Evolutionary conservation across 2,888 invertebrate species (phyloP).

Genomic region (Omphaloscelis lunosa): DNA sequence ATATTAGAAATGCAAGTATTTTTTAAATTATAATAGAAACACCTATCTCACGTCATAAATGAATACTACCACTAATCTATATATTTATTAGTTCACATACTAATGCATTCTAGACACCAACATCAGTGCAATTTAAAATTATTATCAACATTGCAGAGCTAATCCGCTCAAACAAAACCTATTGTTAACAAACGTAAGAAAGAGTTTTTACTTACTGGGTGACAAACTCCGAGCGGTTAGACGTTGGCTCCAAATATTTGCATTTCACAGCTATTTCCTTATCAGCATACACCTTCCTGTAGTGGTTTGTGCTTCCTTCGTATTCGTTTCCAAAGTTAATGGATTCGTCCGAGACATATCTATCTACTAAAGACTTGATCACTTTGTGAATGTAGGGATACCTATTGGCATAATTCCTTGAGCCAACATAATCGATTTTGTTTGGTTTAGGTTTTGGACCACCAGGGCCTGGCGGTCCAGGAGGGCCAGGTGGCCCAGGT

Average conservation of each 20-base stretch:
- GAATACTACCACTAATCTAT: neutral
- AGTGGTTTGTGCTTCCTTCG: constrained; percentile 76
- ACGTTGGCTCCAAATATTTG: constrained; percentile 75
- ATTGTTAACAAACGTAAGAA: neutral
- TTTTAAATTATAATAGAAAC: neutral
- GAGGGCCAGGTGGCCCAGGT: constrained; percentile 57
- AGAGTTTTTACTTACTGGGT: constrained; percentile 79
- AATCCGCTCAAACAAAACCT: neutral
- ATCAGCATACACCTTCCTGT: constrained; percentile 77
- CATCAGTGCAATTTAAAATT: neutral
- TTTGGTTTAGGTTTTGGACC: constrained; percentile 66
- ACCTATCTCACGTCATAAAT: neutral
- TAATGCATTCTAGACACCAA: neutral
- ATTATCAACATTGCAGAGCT: neutral
- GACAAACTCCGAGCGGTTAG: constrained; percentile 77
- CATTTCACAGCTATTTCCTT: constrained; percentile 83
- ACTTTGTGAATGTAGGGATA: constrained; percentile 84
- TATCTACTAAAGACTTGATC: constrained; percentile 79
- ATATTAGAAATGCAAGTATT: neutral
- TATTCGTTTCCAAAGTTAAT: constrained; percentile 75
- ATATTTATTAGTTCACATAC: too few relatives aligned
- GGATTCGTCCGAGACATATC: constrained; percentile 80
- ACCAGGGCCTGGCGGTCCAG: constrained; percentile 66
- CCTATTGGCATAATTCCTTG: constrained; percentile 80
- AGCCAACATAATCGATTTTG: constrained; percentile 79